These are phyloP conservation scores for Gymnocephalus cernua DNA, from an alignment of 2,113 vertebrate genomes.

Conservation along the genomic window DNA sequence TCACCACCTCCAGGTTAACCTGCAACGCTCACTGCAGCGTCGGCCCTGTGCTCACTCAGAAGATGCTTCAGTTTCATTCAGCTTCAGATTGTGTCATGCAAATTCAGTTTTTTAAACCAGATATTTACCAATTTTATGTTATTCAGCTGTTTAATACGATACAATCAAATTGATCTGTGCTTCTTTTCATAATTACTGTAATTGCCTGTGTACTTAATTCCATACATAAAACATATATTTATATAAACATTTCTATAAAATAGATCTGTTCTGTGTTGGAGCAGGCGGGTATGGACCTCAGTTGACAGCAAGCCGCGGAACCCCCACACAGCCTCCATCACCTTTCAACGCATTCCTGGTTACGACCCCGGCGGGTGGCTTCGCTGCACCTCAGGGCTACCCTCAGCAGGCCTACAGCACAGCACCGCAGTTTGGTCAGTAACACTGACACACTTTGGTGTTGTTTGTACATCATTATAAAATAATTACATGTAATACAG, in stretches of 20 bases:
- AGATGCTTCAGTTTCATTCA: constrained; percentile 33
- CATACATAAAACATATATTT: not conserved
- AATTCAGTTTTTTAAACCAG: constrained; percentile 6
- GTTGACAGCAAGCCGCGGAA: constrained; percentile 89
- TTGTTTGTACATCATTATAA: not conserved
- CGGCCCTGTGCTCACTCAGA: constrained; percentile 6
- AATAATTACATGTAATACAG: not conserved
- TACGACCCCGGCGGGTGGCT: constrained; percentile 91
- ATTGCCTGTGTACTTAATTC: not conserved
- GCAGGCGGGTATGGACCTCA: constrained; percentile 94
- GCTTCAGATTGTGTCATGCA: constrained; percentile 2
- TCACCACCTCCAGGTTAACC: constrained; percentile 64
- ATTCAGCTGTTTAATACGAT: not conserved
- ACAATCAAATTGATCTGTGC: not conserved
- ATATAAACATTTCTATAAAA: constrained; percentile 6
- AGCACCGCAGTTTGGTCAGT: constrained; percentile 97
- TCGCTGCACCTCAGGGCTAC: constrained; percentile 96
- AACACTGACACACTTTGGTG: not conserved
- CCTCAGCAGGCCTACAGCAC: constrained; percentile 94
- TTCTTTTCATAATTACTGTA: not conserved
- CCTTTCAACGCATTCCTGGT: constrained; percentile 97
- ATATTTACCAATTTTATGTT: not conserved
- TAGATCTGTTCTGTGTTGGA: constrained; percentile 48
- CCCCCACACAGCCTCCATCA: constrained; percentile 92
- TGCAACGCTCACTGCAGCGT: constrained; percentile 45